Base-by-base conservation (phyloP, 2,113 vertebrate genomes). In the Puma concolor region DNA sequence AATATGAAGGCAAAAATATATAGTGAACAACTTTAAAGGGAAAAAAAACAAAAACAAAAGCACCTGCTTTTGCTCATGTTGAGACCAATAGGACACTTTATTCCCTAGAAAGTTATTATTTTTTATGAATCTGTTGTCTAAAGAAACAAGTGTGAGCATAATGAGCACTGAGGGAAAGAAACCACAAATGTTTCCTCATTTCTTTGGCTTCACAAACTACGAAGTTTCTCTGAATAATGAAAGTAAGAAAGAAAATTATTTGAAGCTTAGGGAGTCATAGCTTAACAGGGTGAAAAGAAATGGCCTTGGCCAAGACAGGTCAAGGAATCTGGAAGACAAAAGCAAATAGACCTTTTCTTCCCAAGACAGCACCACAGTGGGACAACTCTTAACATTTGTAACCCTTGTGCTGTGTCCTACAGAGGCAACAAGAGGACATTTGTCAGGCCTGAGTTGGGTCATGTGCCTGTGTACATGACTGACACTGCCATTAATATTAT, bases 301-400 rank as follows among this genome's bases (percentile, higher is more conserved):
- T 11, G 25, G 2, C 1, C 4, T 3, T n/a, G 36, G 25, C 1
- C 19, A 89, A 25, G 83, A 4, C 9, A 72, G 5, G 5, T 44
- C 31, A 67, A 82, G 4, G 7, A 7, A 80, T 54, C 19, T 76
- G 52, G 9, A 2, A 66, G 7, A 63, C 14, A 41, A 86, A 93
- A 64, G 48, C 7, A 50, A 76, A 86, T 16, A 50, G 4, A 57
- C 7, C 11, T 69, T 93, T 33, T 41, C 14, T 77, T 60, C 44
- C 13, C 0, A 29, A 76, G 36, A 25, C 0, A 21, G 27, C n/a
- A 21, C 36, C 21, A 2, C 27, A 85, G n/a, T 48, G 13, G 5
- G 12, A 69, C 64, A 90, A 44, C 15, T n/a, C 2, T 67, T 79
- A 79, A 4, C 31, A 48, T 41, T 54, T 72, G 25, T 36, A 31